A percentile compares a stretch with the other conserved stretches of the same genome.
Conservation (phyloP, 2,888 invertebrate species). For the Mesoligia furuncula region DNA sequence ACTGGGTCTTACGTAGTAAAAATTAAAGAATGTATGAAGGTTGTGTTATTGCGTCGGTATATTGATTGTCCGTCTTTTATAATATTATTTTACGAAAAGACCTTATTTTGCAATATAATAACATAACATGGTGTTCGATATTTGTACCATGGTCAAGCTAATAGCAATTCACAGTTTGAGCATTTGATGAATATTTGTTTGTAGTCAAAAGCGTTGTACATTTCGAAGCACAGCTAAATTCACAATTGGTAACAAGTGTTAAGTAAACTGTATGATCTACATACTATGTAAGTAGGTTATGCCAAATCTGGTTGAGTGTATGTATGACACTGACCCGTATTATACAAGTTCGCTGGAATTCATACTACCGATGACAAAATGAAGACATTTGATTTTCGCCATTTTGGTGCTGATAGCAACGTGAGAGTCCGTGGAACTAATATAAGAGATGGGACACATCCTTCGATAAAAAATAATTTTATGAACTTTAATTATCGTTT, state of each 20-base stretch:
- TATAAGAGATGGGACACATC: too few relatives aligned
- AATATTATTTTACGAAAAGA: slow-evolving; percentile 37
- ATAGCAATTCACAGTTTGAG: slow-evolving; percentile 33
- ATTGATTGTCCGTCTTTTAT: slow-evolving; percentile 59
- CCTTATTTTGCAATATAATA: slow-evolving; percentile 27
- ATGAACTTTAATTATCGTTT: too few relatives aligned
- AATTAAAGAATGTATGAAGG: slow-evolving; percentile 41
- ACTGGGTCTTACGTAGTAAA: slow-evolving; percentile 34
- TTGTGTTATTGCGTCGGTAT: slow-evolving; percentile 58
- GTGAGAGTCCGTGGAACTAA: too few relatives aligned
- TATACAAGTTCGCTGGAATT: too few relatives aligned
- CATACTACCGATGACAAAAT: too few relatives aligned
- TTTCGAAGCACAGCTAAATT: slow-evolving; percentile 46
- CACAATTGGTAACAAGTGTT: slow-evolving; percentile 25
- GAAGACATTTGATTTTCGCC: too few relatives aligned
- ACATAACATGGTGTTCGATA: slow-evolving; percentile 14
- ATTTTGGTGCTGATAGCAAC: too few relatives aligned
- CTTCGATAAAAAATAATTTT: too few relatives aligned
- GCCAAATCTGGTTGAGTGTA: slow-evolving; percentile 42
- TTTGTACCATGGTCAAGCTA: slow-evolving; percentile 36
- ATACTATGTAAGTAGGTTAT: slow-evolving; percentile 61
- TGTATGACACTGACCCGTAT: slow-evolving; percentile 14
- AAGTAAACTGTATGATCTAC: slow-evolving; percentile 44
- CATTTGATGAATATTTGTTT: slow-evolving; percentile 14
- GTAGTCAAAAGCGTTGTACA: slow-evolving; percentile 30